Evolutionary conservation across 2,113 vertebrate genomes (phyloP), one percentile per base, ranked within the genome.

Genomic region (Dolichotis patagonum): DNA sequence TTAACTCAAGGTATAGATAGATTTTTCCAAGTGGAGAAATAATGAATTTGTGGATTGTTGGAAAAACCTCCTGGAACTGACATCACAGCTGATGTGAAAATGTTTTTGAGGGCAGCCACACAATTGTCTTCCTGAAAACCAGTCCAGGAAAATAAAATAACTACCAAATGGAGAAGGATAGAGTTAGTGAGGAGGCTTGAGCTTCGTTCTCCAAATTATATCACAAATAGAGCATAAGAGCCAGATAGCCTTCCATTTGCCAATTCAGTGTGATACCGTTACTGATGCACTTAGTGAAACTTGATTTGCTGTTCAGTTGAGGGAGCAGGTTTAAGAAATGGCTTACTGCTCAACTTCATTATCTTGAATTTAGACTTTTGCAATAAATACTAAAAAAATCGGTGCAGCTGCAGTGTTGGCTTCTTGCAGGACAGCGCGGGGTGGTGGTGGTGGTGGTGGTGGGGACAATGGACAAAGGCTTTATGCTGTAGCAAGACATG

Each of bases 121-220:
- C 77, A 96, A 89, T 85, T 92, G 43, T 96, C 95, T 95, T 95
- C 41, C 67, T 75, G 80, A 69, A 93, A 32, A 26, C 32, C 95
- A 58, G 80, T 96, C 97, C 95, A 96, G 96, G 97, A 97, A 98
- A 97, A 98, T 98, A 91, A 98, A 97, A 97, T 95, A 97, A 94
- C 97, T 97, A 97, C 97, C 97, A 96, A 97, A 97, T 88, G 95
- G 94, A 83, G 52, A 87, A 87, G 90, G 88, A 56, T 73, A 58
- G 77, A 81, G 65, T 94, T 82, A 95, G 90, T 73, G 65, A 92
- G 92, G 93, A 89, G 62, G 77, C 82, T 96, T 30, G 91, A n/a
- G 52, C 87, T 89, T 77, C 56, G 35, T 46, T 95, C 58, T 85
- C 63, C 67, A 52, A 77, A 56, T 94, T 84, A 8, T 86, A 91